Conservation (phyloP, 2,888 invertebrate genomes). For the Acrobasis consociella region DNA sequence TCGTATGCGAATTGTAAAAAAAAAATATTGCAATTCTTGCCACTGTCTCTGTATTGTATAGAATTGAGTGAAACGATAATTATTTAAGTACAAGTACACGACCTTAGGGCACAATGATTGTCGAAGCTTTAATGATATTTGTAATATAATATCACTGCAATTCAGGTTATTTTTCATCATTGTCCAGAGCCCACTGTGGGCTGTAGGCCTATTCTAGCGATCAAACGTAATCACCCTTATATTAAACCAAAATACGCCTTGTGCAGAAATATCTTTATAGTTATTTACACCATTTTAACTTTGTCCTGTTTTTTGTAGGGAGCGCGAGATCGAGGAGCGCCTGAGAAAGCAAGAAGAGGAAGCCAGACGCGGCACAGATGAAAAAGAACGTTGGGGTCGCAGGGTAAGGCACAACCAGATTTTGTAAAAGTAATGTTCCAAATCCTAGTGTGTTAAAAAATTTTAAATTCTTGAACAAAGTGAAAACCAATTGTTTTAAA, state of each 20-base stretch:
- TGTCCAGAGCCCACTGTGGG: no score
- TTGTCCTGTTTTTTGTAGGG: constrained; percentile 59
- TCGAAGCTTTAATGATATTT: background rate
- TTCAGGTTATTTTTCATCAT: background rate
- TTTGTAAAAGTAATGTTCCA: background rate
- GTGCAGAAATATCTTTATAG: background rate
- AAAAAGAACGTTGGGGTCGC: constrained; percentile 74
- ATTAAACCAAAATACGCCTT: no score
- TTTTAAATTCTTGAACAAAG: no score
- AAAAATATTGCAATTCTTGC: no score
- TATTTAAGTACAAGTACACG: no score
- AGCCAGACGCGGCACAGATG: constrained; percentile 62
- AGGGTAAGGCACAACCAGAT: constrained; percentile 45
- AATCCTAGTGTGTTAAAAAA: no score
- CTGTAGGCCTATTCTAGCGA: background rate
- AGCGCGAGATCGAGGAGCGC: constrained; percentile 95
- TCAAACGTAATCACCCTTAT: no score
- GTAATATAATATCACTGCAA: background rate
- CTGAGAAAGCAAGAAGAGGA: constrained; percentile 85
- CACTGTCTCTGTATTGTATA: no score
- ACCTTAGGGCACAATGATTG: background rate
- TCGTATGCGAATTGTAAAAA: no score
- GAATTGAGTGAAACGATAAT: no score
- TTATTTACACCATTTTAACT: background rate
- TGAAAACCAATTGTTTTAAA: no score